Base-by-base conservation (phyloP, 2,888 invertebrate species). In the Vesta saturnalis region DNA sequence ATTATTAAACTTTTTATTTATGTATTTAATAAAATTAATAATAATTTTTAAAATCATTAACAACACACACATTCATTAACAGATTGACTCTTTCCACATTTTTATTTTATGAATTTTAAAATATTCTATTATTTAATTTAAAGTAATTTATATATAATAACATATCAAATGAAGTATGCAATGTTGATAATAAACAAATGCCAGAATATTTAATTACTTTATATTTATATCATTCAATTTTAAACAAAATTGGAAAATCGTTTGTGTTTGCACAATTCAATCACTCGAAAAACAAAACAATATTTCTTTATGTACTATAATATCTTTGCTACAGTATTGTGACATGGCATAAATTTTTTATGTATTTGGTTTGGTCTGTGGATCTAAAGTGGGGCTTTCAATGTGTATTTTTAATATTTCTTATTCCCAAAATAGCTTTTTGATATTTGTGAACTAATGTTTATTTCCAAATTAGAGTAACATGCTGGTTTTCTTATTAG, bases 351-450 rank as follows among this genome's bases (percentile, higher is more conserved):
- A 15, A 67, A 68, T 59, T 61, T 67, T 39, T 58, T 60, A 64
- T 69, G 58, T 69, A 64, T 67, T 64, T 69, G 60, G 64, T 64
- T 69, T 69, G 69, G 69, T 69, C 58, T 69, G 69, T 69, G 69
- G 69, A 69, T 65, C 64, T 69, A 69, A 69, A 60, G 64, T 18
- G 69, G 69, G 64, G 64, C 64, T 69, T 64, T 64, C 60, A 64
- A 64, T 69, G 69, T 69, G 64, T 69, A 60, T 65, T 46, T 54
- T 60, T 64, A 64, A 61, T 56, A 68, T 56, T 64, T 67, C 60
- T 64, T 69, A 57, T 49, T 64, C 64, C 62, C 64, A 43, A 69
- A 54, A 56, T 69, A 64, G 64, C 64, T 69, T 69, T 69, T 65
- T 61, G 58, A 69, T 65, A 69, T 65, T 69, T 69, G 69, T 69